Base-by-base conservation (phyloP, 2,888 invertebrate species). In the Epinotia nisella region DNA sequence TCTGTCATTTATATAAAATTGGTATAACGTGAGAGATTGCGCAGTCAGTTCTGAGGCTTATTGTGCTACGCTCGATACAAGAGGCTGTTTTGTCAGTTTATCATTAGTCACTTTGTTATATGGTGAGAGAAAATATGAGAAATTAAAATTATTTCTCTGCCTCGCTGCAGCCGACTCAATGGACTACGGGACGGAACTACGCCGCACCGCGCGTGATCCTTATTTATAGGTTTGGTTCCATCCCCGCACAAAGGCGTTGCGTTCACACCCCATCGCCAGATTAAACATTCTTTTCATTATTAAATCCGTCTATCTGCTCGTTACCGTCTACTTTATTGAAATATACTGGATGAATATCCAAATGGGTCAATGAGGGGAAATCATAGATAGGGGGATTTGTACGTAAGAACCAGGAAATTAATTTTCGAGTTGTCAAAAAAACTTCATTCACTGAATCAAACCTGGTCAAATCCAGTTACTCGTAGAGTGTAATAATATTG, bases 261-360 rank as follows among this genome's bases (percentile, higher is more conserved):
- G 35, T 62, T 66, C 55, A 66, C 55, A 55, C 65, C 65, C 55
- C 41, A 66, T 41, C 21, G 66, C 21, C 66, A 56, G 35, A 66
- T 66, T 66, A 66, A 55, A 66, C 65, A 66, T 66, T 66, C 66
- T 41, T 55, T 41, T 66, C n/a, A 55, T 56, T 56, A 66, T 66
- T 55, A 55, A 66, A 66, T 66, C 19, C 53, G 21, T 55, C 35
- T 19, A 39, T 15, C 53, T 15, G n/a, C 29, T 55, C 65, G 65
- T 55, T 39, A 39, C 19, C 41, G 15, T 53, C 51, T 9, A 55
- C 65, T 15, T 55, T 15, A 39, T 39, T 24, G 53, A 17, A 29
- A 65, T 65, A 51, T 64, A 64, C n/a, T n/a, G 10, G 45, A 15
- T 45, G 24, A n/a, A 35, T 11, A 17, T 39, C 35, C 17, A n/a